Conservation (phyloP, 1,140 invertebrate genomes). For the Magallana angulata region DNA sequence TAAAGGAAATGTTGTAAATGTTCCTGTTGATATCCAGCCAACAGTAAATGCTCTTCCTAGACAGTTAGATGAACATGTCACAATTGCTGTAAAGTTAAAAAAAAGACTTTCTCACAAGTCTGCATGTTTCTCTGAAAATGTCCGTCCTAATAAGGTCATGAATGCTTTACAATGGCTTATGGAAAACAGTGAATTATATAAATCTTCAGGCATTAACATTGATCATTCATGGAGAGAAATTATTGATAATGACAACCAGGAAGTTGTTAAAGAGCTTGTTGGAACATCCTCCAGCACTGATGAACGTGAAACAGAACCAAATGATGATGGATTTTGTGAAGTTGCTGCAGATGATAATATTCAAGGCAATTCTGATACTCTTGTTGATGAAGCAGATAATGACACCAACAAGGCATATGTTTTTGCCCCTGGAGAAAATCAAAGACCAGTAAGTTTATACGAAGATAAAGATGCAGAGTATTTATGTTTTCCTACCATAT, state of each 20-base stretch:
- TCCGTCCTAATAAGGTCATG: conserved; percentile 28
- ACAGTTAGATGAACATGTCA: conserved; percentile 40
- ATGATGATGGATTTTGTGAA: conserved; percentile 42
- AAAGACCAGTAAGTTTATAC: conserved; percentile 52
- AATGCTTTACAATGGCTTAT: conserved; percentile 38
- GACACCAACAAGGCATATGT: conserved; percentile 35
- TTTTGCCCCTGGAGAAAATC: conserved; percentile 53
- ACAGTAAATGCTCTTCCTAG: conserved; percentile 54
- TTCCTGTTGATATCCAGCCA: conserved; percentile 44
- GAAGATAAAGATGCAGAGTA: conserved; percentile 52
- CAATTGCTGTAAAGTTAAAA: conserved; percentile 28
- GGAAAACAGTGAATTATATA: conserved; percentile 38
- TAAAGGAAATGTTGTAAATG: conserved; percentile 37
- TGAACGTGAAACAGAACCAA: conserved; percentile 9
- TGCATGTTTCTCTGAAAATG: conserved; percentile 3
- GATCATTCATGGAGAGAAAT: conserved; percentile 26
- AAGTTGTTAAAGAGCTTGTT: not conserved
- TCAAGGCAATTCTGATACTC: conserved; percentile 50
- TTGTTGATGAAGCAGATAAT: conserved; percentile 43
- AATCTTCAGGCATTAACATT: conserved; percentile 40
- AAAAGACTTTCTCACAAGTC: conserved; percentile 13
- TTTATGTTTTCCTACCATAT: conserved; percentile 55
- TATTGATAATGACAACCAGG: not conserved
- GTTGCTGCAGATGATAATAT: conserved; percentile 18
- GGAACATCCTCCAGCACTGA: conserved; percentile 1